Evolutionary conservation across 2,113 vertebrate genomes (phyloP), one percentile per base, ranked within the genome.

Genomic region (Atherinomorus stipes): DNA sequence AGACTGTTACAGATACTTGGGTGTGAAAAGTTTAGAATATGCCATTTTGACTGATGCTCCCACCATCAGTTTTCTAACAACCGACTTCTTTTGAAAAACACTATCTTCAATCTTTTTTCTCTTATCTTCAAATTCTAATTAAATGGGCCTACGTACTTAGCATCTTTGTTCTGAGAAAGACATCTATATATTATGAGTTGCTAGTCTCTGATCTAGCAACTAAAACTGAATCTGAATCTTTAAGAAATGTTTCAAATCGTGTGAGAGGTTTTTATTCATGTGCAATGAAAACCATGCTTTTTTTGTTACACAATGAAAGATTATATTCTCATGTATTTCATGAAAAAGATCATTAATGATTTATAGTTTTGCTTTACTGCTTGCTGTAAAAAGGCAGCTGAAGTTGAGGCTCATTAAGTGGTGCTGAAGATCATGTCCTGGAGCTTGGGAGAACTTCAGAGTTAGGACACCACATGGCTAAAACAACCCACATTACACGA

Each of bases 401-500:
- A 81, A 71, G 57, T 51, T 19, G 64, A 75, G 49, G 40, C 78
- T 75, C 71, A 72, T 87, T 83, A 87, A 68, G 23, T 13, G 47
- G 68, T 23, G 44, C 65, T 84, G 21, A 82, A 69, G 65, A 79
- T 59, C 28, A 28, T 71, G 58, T 80, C 67, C 74, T 47, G 47
- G 44, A 83, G 75, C 66, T 77, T 71, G 63, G 73, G 73, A 80
- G 75, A 69, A 56, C 58, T 67, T 75, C 25, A 71, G 54, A 74
- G 42, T 52, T 51, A 75, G 63, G 59, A 31, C 31, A 51, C 66
- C 71, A 76, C 73, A 71, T 49, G 73, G 51, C 51, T 61, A 11
- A 42, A 78, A 64, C 50, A 70, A 16, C n/a, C 77, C 85, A 85
- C 82, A 83, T 70, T 85, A 80, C 72, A 62, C 56, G 64, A 49